Base-by-base conservation (phyloP, 2,113 vertebrate genomes). In the Psittacara wagleri region DNA sequence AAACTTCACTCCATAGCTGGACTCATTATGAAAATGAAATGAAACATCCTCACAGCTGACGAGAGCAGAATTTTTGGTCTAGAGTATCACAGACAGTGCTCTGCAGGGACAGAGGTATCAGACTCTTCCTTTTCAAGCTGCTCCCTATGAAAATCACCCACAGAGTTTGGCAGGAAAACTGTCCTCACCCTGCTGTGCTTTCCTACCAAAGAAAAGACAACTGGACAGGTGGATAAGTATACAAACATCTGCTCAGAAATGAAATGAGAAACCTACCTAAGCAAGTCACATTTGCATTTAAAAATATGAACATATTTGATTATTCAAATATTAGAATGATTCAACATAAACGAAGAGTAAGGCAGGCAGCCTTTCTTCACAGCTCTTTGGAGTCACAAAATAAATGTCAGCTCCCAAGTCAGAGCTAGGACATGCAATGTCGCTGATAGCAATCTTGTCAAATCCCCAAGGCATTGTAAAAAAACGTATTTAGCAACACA, bases 171-270 rank as follows among this genome's bases (percentile, higher is more conserved):
- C 89, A 94, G 52, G 69, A 79, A 74, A 24, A 16, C 33, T 74
- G 77, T 24, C 78, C 59, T 85, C 14, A 64, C 74, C 51, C 82
- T 83, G 78, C 87, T 94, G 81, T 85, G 96, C 81, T 73, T 64
- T 83, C 74, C 78, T 48, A 41, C 35, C 41, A 31, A 46, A 83
- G 68, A 37, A 85, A 52, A 4, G 0, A 59, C 6, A 5, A 6
- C 74, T 90, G 43, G 28, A 68, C 89, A 94, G 51, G 72, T 68
- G 61, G 61, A 22, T 24, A 81, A 83, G 61, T 17, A 41, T 11
- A 46, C 48, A 78, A 91, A 92, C 61, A 94, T 49, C 94, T 94
- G 91, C 76, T 78, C 84, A 46, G 66, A 48, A 94, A 85, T 22
- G 1, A 72, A 89, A 94, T 29, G 33, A 78, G 51, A 91, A 90